Evolutionary conservation across 2,797 vertebrate genomes (phyloP).

Genomic region (Chelonia mydas): DNA sequence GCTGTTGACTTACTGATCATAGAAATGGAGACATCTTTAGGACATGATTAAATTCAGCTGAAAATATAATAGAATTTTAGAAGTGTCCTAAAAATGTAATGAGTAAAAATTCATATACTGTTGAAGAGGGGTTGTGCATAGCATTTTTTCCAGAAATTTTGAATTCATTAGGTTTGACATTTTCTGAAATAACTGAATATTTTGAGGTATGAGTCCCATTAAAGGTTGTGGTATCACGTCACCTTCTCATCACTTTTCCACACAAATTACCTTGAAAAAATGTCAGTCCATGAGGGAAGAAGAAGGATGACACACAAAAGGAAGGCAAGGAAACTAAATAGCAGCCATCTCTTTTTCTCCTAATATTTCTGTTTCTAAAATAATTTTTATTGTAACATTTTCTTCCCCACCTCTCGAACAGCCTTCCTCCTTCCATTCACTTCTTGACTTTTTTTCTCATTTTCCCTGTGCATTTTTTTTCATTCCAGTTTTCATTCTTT

Average conservation of each 20-base stretch:
- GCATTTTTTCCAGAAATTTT: not conserved
- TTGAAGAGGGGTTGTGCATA: not conserved
- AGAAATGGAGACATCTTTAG: not conserved
- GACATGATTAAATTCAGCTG: not conserved
- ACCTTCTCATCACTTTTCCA: constrained; percentile 39
- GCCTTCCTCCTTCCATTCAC: not conserved
- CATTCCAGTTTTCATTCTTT: not conserved
- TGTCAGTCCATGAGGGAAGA: constrained; percentile 4
- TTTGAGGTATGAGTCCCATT: not conserved
- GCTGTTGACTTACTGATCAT: not conserved
- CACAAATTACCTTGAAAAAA: constrained; percentile 30
- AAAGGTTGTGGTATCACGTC: constrained; percentile 23
- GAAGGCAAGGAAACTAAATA: not conserved
- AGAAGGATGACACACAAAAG: not conserved
- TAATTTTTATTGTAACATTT: not conserved
- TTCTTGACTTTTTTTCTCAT: not conserved
- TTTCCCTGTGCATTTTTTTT: not conserved
- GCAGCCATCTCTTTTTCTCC: not conserved
- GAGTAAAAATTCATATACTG: not conserved
- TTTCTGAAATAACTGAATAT: not conserved
- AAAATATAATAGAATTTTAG: not conserved
- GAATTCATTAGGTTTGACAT: not conserved
- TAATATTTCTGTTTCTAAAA: not conserved
- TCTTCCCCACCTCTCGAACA: not conserved
- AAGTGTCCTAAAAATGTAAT: not conserved